Conservation (phyloP, 2,113 vertebrate species). For the Notiomystis cincta region DNA sequence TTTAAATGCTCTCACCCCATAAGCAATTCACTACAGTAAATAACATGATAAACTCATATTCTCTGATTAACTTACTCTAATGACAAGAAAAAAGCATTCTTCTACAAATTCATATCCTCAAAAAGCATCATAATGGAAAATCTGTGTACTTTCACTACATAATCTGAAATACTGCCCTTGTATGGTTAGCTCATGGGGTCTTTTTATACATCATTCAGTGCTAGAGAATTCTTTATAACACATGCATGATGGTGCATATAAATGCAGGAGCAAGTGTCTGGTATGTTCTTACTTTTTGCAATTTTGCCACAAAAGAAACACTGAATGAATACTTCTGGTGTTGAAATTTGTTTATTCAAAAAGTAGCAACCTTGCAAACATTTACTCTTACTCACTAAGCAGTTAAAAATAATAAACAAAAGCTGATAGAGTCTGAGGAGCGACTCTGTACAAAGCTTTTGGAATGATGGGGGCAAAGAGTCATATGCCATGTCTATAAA, state of each 20-base stretch:
- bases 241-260: neutral
- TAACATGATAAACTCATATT: neutral
- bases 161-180: neutral
- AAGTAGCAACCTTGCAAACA: neutral
- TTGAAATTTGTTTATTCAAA: neutral
- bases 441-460: neutral
- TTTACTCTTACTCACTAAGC: neutral
- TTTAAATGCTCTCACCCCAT: neutral
- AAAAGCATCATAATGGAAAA: neutral
- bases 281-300: neutral
- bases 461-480: neutral
- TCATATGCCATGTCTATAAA: neutral
- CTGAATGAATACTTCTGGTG: neutral
- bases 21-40: neutral
- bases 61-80: neutral
- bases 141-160: neutral
- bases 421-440: neutral
- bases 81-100: neutral
- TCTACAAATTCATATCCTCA: neutral
- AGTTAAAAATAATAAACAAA: neutral
- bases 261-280: neutral
- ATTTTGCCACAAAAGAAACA: neutral
- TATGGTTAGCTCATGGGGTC: neutral
- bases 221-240: neutral
- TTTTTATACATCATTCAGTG: neutral